Base-by-base conservation (phyloP, 1,140 invertebrate species). In the Vanessa tameamea region DNA sequence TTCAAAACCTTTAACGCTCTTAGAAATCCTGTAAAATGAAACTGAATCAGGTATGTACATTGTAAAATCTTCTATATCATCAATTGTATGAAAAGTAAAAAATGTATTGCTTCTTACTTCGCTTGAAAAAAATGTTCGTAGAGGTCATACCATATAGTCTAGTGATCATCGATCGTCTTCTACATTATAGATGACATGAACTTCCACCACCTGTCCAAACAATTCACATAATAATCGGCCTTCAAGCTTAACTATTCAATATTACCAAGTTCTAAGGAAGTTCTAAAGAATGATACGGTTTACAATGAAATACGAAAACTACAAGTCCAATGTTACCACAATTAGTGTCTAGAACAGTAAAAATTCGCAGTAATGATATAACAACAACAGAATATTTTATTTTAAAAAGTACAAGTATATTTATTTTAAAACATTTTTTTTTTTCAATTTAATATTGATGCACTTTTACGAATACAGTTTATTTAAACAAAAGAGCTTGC, bases 101-200 rank as follows among this genome's bases (percentile, higher is more conserved):
- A 43, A 3, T 43, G 37, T 9, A 43, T 9, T 43, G 37, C 9
- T 43, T 43, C 7, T 51, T 0, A 51, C 13, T 57, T 13, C 55
- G 23, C 13, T 26, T 23, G 23, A 57, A 16, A 57, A 57, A 14
- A 57, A n/a, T 12, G 16, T 23, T n/a, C 55, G 2, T 26, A 3
- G n/a, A 13, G 20, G 7, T 57, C 53, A 16, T 9, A 43, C 37
- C 37, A 5, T 9, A 3, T 43, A 43, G 37, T 43, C 6, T 1
- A 26, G 16, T 57, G 20, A 57, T 23, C 55, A 57, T 68, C 66
- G 66, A 68, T 68, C 50, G 66, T 5, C 9, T 53, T 43, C 26
- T 57, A 4, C 53, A 57, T 68, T 43, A 68, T 57, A 68, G 13
- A 68, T 68, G 14, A 12, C 20, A 23, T 43, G 59, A 43, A 43